Percentiles rank a stretch among this genome's conserved stretches.
phyloP scores from a whole-genome alignment of 1,140 invertebrate species.

The Achatina immaculata region DNA sequence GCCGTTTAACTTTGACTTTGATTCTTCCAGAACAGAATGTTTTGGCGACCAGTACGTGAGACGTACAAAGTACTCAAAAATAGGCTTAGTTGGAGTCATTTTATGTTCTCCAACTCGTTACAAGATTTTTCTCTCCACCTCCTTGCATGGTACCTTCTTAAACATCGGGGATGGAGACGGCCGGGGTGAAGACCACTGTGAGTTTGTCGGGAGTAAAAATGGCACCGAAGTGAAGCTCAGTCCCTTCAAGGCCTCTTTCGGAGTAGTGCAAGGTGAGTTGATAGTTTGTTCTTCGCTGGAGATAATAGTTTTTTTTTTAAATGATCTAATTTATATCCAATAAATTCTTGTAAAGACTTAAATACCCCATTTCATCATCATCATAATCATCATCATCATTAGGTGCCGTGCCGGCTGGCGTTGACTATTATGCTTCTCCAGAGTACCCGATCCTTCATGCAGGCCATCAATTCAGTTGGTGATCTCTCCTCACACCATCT shows the following conservation, averaged over 20 bases:
- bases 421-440: too few species aligned
- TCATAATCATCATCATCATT: too few species aligned
- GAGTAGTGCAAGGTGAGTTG: slow-evolving; percentile 40
- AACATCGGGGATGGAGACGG: slow-evolving; percentile 60
- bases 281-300: too few species aligned
- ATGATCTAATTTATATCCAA: neutral
- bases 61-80: slow-evolving; percentile 47
- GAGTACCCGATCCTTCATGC: too few species aligned
- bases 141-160: slow-evolving; percentile 55
- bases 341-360: too few species aligned
- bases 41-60: slow-evolving; percentile 56
- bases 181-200: slow-evolving; percentile 65
- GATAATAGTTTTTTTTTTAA: too few species aligned
- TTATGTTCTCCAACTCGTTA: slow-evolving; percentile 57
- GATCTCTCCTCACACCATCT: too few species aligned
- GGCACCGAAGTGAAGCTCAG: slow-evolving; percentile 39
- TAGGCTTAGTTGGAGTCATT: slow-evolving; percentile 57
- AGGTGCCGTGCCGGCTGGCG: too few species aligned
- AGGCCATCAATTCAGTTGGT: too few species aligned
- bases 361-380: too few species aligned
- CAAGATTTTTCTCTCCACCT: slow-evolving; percentile 62
- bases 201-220: slow-evolving; percentile 59
- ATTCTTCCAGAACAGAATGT: slow-evolving; percentile 51
- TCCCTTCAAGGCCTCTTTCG: slow-evolving; percentile 19
- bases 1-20: slow-evolving; percentile 54